Conservation (phyloP, 2,888 invertebrate species). For the Euspilapteryx auroguttella region DNA sequence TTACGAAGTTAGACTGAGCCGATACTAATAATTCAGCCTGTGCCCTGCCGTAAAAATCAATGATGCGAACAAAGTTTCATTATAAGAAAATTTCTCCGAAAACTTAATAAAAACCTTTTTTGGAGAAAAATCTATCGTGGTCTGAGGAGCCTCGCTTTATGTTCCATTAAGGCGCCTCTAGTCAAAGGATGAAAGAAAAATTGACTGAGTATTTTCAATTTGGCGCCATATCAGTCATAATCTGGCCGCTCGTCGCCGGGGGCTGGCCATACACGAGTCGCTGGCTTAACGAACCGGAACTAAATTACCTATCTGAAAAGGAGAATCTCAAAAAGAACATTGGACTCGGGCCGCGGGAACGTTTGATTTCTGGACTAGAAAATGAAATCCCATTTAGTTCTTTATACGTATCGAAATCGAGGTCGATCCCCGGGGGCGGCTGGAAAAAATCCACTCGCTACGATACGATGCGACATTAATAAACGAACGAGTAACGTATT, state of each 20-base stretch:
- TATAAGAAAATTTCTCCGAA: too few species aligned
- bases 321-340: constrained; percentile 20
- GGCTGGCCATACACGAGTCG: constrained; percentile 10
- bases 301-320: constrained; percentile 23
- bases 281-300: constrained; percentile 23
- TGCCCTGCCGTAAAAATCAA: too few species aligned
- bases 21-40: too few species aligned
- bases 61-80: too few species aligned
- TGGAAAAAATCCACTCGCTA: constrained; percentile 14
- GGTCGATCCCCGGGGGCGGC: constrained; percentile 19
- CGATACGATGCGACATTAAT: constrained; percentile 47
- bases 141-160: too few species aligned
- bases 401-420: constrained; percentile 16
- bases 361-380: constrained; percentile 53
- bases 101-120: too few species aligned
- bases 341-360: constrained; percentile 23
- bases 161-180: too few species aligned
- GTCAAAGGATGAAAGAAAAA: too few species aligned
- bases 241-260: constrained; percentile 16
- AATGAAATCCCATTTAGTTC: constrained; percentile 48
- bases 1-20: too few species aligned
- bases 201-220: too few species aligned
- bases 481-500: constrained; percentile 37
- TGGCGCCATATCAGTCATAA: too few species aligned
- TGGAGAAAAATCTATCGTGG: too few species aligned